Evolutionary conservation across 92 coral and sea anemone genomes (phyloP), one percentile per base, ranked within the genome.

Genomic region (Plumapathes pennacea): DNA sequence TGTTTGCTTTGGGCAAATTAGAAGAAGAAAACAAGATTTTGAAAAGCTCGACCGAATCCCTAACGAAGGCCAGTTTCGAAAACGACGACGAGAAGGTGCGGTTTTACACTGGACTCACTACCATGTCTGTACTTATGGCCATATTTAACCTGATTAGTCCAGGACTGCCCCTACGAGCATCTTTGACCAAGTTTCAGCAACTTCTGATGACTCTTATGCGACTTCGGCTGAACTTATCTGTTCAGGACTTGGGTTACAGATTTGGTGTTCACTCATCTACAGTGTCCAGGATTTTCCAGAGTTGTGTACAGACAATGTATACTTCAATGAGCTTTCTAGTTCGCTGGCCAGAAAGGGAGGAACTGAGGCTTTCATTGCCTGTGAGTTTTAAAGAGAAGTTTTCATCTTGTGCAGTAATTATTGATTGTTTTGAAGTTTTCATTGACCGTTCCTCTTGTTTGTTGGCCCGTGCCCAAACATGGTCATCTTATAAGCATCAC

Each of bases 261-360:
- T 73, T 73, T 63, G 65, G 57, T n/a, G 55, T 62, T 4, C 72
- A 77, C 47, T 46, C 81, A 10, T 72, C 81, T 25, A 80, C 86
- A 40, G 86, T 80, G 33, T 80, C 86, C n/a, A 71, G 86, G 38
- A 76, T 71, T 10, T 72, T 80, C 47, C 86, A 56, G 62, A 80
- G 39, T 10, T 55, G 83, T 32, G 34, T 74, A 14, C 51, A 55
- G 11, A 21, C 26, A 10, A 74, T 74, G 74, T 72, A 49, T 43
- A 44, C 75, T 28, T 36, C 49, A 18, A 57, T 64, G 77, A 30
- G 12, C 28, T 80, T 67, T 47, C 48, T 73, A 12, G 60, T 73
- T 32, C 47, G 59, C 3, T 80, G 87, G 87, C 87, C 87, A 20
- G 74, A 43, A 14, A 82, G 79, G 57, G 78, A 68, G 55, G 44